Evolutionary conservation across 2,888 invertebrate species (phyloP), one percentile per base, ranked within the genome.

Genomic region (Hirtodrosophila alboralis): DNA sequence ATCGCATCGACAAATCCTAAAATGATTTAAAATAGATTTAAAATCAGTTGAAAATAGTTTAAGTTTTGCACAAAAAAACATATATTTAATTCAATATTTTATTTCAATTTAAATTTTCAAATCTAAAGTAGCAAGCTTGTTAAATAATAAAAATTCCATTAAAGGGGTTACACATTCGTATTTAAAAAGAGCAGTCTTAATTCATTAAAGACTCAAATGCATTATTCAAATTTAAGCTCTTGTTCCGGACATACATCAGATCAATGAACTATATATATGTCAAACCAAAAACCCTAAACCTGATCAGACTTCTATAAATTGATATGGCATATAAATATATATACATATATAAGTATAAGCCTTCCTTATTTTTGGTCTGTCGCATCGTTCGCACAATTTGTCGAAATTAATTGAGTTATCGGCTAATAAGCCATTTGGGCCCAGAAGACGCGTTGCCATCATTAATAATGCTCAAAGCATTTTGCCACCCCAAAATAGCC

Each of bases 361-460:
- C 60, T 66, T n/a, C n/a, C n/a, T n/a, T n/a, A n/a, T n/a, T 72
- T 78, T 56, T 48, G 59, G 41, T 65, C 52, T 38, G 16, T 27
- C 57, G 43, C 28, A 27, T 21, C 9, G 28, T n/a, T 30, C 33
- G 58, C 58, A 59, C 84, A 81, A 84, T 85, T 81, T 84, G 80
- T 71, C 54, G 59, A 68, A 85, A 85, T 71, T 67, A 84, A 81
- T 85, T 86, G 84, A 81, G 86, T 66, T 86, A 81, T 81, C 80
- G 70, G 72, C 65, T 81, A 77, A 84, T 77, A 74, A 68, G 71
- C 60, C 77, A 58, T 37, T 21, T 48, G 62, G 54, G 49, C 57
- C 62, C 48, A 74, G 49, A 66, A 76, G 58, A 54, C 37, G 48
- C 58, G 57, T 37, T 59, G 78, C 53, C 80, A 79, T 86, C 81